These are phyloP conservation scores for Meiosimyza decipiens DNA, from an alignment of 2,888 invertebrate species.

Conservation along the genomic window DNA sequence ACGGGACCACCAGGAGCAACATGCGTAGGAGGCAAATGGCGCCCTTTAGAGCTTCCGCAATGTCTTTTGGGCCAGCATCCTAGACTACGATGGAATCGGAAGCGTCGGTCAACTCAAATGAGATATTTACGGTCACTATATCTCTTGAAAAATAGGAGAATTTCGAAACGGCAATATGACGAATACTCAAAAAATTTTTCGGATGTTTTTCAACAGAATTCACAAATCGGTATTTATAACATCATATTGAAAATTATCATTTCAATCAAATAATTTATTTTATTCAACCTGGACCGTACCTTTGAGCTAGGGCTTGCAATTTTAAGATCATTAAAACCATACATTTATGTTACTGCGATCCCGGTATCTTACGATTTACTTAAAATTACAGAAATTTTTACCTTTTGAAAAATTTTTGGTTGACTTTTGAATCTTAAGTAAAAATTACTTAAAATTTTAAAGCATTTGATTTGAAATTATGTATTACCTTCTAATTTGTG, in stretches of 20 bases:
- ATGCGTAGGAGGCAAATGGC: constrained; percentile 94
- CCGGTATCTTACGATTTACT: too few relatives aligned
- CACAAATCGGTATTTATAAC: not conserved
- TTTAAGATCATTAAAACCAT: too few relatives aligned
- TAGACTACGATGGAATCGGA: constrained; percentile 82
- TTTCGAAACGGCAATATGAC: constrained; percentile 49
- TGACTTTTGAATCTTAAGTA: too few relatives aligned
- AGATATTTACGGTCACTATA: constrained; percentile 59
- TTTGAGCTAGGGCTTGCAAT: too few relatives aligned
- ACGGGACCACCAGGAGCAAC: constrained; percentile 94
- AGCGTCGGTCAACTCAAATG: constrained; percentile 67
- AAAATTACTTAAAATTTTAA: too few relatives aligned
- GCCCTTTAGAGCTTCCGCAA: constrained; percentile 85
- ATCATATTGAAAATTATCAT: too few relatives aligned
- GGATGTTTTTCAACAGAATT: not conserved
- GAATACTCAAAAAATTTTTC: constrained; percentile 40
- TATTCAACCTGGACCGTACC: not conserved
- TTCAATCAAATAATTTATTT: not conserved
- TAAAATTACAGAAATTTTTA: too few relatives aligned
- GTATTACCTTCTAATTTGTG: too few relatives aligned
- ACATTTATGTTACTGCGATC: too few relatives aligned
- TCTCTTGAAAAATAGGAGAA: constrained; percentile 55
- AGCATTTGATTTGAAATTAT: too few relatives aligned
- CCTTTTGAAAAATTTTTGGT: too few relatives aligned
- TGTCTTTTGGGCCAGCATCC: constrained; percentile 90